Evolutionary conservation across 2,888 invertebrate species (phyloP).

Genomic region (Rhagonycha fulva): DNA sequence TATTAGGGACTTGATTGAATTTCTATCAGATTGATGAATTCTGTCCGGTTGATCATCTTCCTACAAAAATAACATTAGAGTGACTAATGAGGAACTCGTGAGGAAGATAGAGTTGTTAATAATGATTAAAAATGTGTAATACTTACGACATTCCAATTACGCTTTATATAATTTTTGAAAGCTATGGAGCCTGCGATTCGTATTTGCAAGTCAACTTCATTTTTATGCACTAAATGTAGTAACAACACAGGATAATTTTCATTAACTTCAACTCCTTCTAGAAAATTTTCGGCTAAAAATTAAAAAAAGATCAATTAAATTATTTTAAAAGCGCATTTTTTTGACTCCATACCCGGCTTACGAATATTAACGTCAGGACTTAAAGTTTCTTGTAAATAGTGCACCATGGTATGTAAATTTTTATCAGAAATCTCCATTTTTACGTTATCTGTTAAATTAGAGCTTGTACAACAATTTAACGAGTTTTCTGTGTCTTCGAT

Average conservation of each 20-base stretch:
- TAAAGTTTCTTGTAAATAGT: constrained; percentile 86
- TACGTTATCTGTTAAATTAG: neutral
- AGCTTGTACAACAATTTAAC: neutral
- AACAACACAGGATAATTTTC: constrained; percentile 88
- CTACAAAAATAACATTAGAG: constrained; percentile 41
- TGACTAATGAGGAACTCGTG: too few species aligned
- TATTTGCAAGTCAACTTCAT: constrained; percentile 78
- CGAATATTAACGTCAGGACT: constrained; percentile 81
- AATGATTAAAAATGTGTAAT: constrained; percentile 1
- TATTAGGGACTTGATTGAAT: constrained; percentile 81
- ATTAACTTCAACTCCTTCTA: constrained; percentile 88
- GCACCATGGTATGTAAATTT: constrained; percentile 79
- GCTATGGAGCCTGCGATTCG: constrained; percentile 90
- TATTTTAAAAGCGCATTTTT: constrained; percentile 13
- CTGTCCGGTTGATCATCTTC: constrained; percentile 76
- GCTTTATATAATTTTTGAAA: constrained; percentile 95
- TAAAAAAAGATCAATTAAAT: neutral
- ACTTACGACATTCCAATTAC: constrained; percentile 90
- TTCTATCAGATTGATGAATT: constrained; percentile 80
- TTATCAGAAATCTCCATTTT: constrained; percentile 89
- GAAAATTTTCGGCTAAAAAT: constrained; percentile 84
- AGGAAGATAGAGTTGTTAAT: neutral
- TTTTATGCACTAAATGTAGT: constrained; percentile 83
- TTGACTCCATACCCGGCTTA: constrained; percentile 72
- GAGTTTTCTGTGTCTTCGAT: neutral